Conservation (phyloP, 2,797 vertebrate species). For the Acrossocheilus wenchowensis region DNA sequence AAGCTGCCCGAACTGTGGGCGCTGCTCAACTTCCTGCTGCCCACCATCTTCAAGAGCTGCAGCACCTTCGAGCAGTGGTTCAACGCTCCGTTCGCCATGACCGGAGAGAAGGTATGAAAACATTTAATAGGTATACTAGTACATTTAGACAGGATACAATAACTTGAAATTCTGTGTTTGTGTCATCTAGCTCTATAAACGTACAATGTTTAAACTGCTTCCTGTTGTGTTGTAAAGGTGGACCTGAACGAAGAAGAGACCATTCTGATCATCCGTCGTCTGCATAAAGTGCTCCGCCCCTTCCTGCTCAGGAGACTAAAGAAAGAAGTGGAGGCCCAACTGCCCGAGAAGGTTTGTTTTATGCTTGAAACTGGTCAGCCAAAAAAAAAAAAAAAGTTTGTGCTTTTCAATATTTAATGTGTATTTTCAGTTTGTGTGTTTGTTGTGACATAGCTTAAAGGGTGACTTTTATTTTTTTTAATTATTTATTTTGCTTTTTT, state of each 20-base stretch:
- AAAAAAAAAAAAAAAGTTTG: background rate
- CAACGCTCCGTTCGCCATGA: slow-evolving; percentile 88
- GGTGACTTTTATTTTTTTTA: no score
- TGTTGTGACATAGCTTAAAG: background rate
- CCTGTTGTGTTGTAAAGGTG: slow-evolving; percentile 71
- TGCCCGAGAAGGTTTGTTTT: slow-evolving; percentile 84
- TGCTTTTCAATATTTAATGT: background rate
- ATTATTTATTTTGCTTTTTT: background rate
- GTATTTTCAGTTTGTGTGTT: background rate
- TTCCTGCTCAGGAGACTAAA: slow-evolving; percentile 87
- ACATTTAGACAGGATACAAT: background rate
- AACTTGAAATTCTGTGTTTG: background rate
- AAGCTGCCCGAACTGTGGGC: slow-evolving; percentile 91
- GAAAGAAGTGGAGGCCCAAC: slow-evolving; percentile 88
- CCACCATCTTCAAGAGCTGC: slow-evolving; percentile 97
- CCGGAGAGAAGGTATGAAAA: slow-evolving; percentile 84
- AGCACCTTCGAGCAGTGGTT: slow-evolving; percentile 90
- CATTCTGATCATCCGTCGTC: slow-evolving; percentile 87
- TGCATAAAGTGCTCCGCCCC: slow-evolving; percentile 87
- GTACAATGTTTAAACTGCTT: background rate
- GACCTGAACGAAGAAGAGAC: slow-evolving; percentile 89
- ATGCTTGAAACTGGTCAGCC: background rate
- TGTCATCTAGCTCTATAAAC: background rate
- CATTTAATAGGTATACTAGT: background rate
- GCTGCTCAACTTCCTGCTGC: slow-evolving; percentile 85